These are phyloP conservation scores for Bombyx mori DNA, from an alignment of 1,140 invertebrate species.

Conservation along the genomic window DNA sequence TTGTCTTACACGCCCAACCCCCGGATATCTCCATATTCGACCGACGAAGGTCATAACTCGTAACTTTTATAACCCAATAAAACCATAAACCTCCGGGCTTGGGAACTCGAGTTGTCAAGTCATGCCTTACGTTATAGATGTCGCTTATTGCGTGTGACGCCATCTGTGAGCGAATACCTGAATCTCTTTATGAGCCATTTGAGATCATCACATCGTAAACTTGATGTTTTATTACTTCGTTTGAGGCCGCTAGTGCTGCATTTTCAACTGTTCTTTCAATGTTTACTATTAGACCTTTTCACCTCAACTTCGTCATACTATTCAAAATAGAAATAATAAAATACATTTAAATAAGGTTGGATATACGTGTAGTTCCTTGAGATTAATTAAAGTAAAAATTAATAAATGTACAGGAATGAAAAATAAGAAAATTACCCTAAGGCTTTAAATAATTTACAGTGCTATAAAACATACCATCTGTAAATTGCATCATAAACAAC, in stretches of 20 bases:
- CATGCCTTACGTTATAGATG: slow-evolving; percentile 42
- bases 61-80: slow-evolving; percentile 70
- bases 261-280: slow-evolving; percentile 7
- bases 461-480: slow-evolving; percentile 48
- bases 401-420: neutral
- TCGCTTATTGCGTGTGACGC: slow-evolving; percentile 38
- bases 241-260: slow-evolving; percentile 57
- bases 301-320: too few relatives aligned
- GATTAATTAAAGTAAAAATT: too few relatives aligned
- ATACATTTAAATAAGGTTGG: too few relatives aligned
- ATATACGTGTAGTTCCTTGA: too few relatives aligned
- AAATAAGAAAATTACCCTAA: neutral
- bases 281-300: neutral
- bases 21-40: slow-evolving; percentile 65
- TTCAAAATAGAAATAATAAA: too few relatives aligned
- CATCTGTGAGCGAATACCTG: slow-evolving; percentile 55
- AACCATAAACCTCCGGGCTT: slow-evolving; percentile 34
- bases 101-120: slow-evolving; percentile 5
- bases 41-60: slow-evolving; percentile 47
- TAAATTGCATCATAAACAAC: slow-evolving; percentile 65
- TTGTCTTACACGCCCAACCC: slow-evolving; percentile 65
- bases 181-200: slow-evolving; percentile 65
- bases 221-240: slow-evolving; percentile 52
- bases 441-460: slow-evolving; percentile 30
- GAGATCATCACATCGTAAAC: slow-evolving; percentile 60